Percentiles rank a stretch among this genome's conserved stretches.
Evolutionary conservation across 2,797 vertebrate species (phyloP).

Genomic region (Darevskia nairensis): DNA sequence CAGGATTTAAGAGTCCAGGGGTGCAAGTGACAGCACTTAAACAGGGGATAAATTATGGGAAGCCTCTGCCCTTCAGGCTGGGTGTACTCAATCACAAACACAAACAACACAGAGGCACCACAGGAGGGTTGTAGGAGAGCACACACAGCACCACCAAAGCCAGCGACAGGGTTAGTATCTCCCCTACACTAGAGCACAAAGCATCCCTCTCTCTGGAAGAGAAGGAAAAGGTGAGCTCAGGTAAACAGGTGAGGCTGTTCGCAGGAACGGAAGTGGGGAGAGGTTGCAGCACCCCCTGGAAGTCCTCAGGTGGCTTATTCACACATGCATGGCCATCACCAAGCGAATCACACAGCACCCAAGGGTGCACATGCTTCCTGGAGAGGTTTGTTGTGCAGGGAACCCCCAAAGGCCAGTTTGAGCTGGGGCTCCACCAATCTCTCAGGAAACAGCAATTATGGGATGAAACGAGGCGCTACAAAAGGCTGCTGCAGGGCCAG

Average conservation of each 20-base stretch:
- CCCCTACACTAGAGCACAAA: neutral
- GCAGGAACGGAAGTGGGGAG: neutral
- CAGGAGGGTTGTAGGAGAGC: neutral
- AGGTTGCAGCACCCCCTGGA: neutral
- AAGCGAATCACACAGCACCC: no score
- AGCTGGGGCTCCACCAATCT: neutral
- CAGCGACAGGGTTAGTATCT: no score
- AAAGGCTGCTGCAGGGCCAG: neutral
- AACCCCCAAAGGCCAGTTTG: neutral
- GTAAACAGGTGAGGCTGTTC: neutral
- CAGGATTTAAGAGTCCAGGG: conserved; percentile 61
- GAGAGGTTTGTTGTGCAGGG: neutral
- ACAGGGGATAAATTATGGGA: conserved; percentile 61
- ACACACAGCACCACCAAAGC: no score
- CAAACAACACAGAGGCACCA: neutral
- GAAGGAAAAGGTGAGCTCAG: neutral
- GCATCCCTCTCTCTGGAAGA: neutral
- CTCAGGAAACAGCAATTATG: neutral
- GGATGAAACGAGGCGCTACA: no score
- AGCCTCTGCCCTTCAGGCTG: conserved; percentile 26
- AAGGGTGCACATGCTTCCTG: neutral
- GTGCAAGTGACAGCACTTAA: conserved; percentile 60
- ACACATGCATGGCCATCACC: neutral
- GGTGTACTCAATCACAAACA: conserved; percentile 17
- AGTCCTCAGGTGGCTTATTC: neutral